Evolutionary conservation across 2,888 invertebrate species (phyloP), one percentile per base, ranked within the genome.

Genomic region (Lepidocyrtoides sp.): DNA sequence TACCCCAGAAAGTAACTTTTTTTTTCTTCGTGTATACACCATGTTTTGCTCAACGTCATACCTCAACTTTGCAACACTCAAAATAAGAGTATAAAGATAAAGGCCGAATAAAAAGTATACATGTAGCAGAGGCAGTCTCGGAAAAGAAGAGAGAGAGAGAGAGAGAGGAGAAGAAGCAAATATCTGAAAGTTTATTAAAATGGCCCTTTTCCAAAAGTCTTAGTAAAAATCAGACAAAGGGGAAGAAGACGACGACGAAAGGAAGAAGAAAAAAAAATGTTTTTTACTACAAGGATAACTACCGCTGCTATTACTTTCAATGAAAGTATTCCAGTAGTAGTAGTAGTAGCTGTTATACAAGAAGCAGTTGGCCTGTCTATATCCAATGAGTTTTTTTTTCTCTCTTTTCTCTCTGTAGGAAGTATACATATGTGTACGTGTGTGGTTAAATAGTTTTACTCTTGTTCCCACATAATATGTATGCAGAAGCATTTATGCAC

Each of bases 151-250:
- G 5, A n/a, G 17, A 51, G 2, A 17, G 17, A 51, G 10, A 7
- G 23, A 20, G 0, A 8, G 20, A 20, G 23, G 7, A 57, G 10
- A 7, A 51, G 29, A 7, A 77, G 77, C 51, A 77, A 77, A 77
- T 77, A 77, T 77, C 77, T 77, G 77, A 86, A 91, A 87, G 87
- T 91, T 91, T 91, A 91, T 91, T 91, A 91, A 91, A 91, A 91
- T 91, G 91, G 91, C 87, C 91, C 91, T 87, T 87, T 91, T 91
- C 91, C 91, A 91, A 91, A 91, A 87, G 83, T 86, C 81, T 60
- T 82, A 75, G 87, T 77, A 91, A 91, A 77, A 91, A 91, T 91
- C 87, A 87, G 86, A 82, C 87, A 87, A 91, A 91, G 69, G 77
- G 48, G 51, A 14, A 48, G 57, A 72, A 12, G 57, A 36, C n/a